phyloP scores from a whole-genome alignment of 2,113 vertebrate genomes.

The Lamprologus lemairii region DNA sequence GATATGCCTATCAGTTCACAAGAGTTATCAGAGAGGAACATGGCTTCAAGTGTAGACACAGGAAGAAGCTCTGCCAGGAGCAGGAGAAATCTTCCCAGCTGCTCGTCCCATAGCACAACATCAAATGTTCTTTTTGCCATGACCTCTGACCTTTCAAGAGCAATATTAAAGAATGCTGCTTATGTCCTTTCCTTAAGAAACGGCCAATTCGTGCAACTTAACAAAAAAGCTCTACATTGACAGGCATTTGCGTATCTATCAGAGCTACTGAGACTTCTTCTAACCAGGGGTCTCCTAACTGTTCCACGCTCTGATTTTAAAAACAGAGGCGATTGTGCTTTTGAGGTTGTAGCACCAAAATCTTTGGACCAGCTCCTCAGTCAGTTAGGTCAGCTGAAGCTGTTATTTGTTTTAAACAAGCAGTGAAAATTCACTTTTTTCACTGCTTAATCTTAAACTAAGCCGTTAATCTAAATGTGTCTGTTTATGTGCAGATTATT shows the following conservation, averaged over 20 bases:
- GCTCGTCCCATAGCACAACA: not conserved
- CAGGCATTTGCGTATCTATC: fast-evolving
- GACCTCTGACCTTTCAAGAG: not conserved
- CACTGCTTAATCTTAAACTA: fast-evolving
- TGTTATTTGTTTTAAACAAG: not conserved
- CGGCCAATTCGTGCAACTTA: not conserved
- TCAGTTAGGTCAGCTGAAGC: not conserved
- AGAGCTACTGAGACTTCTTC: not conserved
- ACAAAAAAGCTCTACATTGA: not conserved
- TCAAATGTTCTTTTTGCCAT: not conserved
- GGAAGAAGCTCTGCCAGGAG: not conserved
- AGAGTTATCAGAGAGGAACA: constrained; percentile 31
- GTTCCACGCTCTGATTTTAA: not conserved
- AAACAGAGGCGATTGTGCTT: not conserved
- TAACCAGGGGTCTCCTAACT: not conserved
- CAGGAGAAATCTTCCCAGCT: not conserved
- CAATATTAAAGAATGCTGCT: not conserved
- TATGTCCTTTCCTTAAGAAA: not conserved
- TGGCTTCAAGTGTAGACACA: not conserved
- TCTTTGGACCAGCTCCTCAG: not conserved
- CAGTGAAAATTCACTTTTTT: not conserved
- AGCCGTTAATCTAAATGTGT: not conserved
- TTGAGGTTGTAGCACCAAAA: not conserved
- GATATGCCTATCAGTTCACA: not conserved
- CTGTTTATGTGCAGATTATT: not conserved